These are phyloP conservation scores for Manduca sexta DNA, from an alignment of 1,140 invertebrate genomes.

Conservation along the genomic window DNA sequence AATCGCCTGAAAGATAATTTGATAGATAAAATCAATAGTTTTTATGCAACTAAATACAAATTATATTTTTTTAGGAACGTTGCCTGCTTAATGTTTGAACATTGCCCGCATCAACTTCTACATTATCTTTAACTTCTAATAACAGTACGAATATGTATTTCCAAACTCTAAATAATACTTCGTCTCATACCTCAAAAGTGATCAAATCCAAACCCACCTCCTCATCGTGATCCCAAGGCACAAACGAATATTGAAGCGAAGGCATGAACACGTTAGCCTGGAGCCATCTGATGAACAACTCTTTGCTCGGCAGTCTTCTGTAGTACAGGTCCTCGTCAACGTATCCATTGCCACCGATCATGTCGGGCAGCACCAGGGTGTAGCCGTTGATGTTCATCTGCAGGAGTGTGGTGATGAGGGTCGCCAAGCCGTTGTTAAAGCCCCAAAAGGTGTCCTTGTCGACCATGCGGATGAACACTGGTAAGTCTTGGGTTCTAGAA, in stretches of 20 bases:
- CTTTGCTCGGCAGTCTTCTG: constrained; percentile 78
- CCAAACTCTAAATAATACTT: no score
- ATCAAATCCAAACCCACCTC: constrained; percentile 71
- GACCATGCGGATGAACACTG: constrained; percentile 90
- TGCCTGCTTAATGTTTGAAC: no score
- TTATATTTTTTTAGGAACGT: no score
- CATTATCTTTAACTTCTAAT: no score
- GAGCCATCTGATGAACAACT: constrained; percentile 91
- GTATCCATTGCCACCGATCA: constrained; percentile 94
- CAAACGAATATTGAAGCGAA: constrained; percentile 88
- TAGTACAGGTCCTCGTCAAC: no score
- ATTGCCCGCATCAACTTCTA: no score
- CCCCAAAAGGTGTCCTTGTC: constrained; percentile 90
- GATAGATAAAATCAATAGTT: not conserved
- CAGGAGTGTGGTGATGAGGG: constrained; percentile 86
- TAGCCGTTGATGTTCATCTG: constrained; percentile 91
- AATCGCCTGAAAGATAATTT: constrained; percentile 73
- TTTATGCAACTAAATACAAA: no score
- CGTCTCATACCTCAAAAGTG: no score
- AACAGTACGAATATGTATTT: no score
- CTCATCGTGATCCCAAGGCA: constrained; percentile 89
- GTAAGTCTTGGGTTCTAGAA: constrained; percentile 80
- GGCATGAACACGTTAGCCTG: constrained; percentile 92
- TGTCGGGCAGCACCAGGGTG: constrained; percentile 90
- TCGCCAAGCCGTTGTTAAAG: constrained; percentile 83